These are phyloP conservation scores for Zaprionus camerounensis DNA, from an alignment of 1,140 invertebrate genomes.

Conservation along the genomic window DNA sequence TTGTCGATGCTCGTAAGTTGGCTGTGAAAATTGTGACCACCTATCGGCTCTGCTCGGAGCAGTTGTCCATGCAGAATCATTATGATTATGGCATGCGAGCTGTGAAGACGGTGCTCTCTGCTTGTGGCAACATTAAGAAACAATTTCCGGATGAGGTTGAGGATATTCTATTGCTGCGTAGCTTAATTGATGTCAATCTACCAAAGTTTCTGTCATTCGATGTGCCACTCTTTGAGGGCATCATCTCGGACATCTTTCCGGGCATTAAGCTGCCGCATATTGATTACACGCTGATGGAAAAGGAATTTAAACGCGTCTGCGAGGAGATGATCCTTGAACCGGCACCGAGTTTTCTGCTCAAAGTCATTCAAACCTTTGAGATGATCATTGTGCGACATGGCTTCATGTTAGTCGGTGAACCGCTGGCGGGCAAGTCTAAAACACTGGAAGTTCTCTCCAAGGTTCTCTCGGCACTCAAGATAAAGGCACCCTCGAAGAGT, in stretches of 20 bases:
- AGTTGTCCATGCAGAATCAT: conserved; percentile 93
- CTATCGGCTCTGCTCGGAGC: conserved; percentile 95
- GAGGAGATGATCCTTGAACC: conserved; percentile 90
- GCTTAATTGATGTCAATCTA: conserved; percentile 96
- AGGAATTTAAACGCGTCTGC: conserved; percentile 85
- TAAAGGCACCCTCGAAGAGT: conserved; percentile 86
- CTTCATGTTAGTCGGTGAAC: conserved; percentile 93
- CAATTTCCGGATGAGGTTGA: conserved; percentile 93
- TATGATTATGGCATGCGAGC: conserved; percentile 96
- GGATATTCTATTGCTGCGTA: conserved; percentile 91
- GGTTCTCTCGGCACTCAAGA: conserved; percentile 89
- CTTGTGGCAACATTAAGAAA: conserved; percentile 94
- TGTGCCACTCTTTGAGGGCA: conserved; percentile 95
- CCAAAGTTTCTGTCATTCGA: conserved; percentile 96
- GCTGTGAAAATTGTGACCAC: conserved; percentile 95
- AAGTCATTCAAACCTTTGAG: conserved; percentile 90
- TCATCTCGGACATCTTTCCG: conserved; percentile 96
- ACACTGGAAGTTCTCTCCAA: conserved; percentile 89
- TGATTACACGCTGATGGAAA: conserved; percentile 89
- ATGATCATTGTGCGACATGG: conserved; percentile 94
- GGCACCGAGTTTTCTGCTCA: conserved; percentile 88
- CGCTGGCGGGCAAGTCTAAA: conserved; percentile 89
- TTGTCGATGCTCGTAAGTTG: conserved; percentile 91
- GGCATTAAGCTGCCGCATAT: conserved; percentile 89
- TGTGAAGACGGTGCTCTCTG: conserved; percentile 92